phyloP scores from a whole-genome alignment of 2,797 vertebrate species.

The Dermochelys coriacea region DNA sequence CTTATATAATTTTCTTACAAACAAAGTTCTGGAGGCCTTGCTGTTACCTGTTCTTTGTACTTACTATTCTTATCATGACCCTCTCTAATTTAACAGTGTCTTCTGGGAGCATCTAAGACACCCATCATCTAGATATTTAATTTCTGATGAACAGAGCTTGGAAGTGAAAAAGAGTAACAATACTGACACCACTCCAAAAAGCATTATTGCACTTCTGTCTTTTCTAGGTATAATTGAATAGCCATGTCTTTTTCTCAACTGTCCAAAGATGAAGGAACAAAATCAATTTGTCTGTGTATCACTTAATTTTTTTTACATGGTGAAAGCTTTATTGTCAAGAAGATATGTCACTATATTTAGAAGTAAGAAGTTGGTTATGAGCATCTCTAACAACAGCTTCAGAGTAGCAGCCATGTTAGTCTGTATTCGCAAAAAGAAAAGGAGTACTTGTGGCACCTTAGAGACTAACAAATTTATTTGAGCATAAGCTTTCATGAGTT shows the following conservation, averaged over 20 bases:
- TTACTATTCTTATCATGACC: not conserved
- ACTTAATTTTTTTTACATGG: not conserved
- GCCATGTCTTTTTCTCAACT: not conserved
- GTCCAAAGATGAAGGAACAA: not conserved
- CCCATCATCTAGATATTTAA: not conserved
- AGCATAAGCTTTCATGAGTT: too few relatives aligned
- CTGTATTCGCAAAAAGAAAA: too few relatives aligned
- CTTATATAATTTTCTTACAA: not conserved
- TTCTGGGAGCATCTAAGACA: not conserved
- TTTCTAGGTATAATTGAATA: not conserved
- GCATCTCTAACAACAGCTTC: not conserved
- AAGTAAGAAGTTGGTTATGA: not conserved
- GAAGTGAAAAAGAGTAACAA: not conserved
- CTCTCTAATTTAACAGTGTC: not conserved
- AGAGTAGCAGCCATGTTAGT: too few relatives aligned
- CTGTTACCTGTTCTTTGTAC: not conserved
- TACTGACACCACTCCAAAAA: not conserved
- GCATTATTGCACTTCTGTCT: not conserved
- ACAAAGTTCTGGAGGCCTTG: not conserved
- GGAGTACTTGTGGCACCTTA: too few relatives aligned
- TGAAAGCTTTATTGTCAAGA: not conserved
- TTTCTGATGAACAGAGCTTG: not conserved
- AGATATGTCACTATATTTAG: not conserved
- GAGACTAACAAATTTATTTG: too few relatives aligned
- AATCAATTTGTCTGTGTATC: not conserved